Evolutionary conservation across 2,888 invertebrate species (phyloP), one percentile per base, ranked within the genome.

Genomic region (Lithophane leautieri): DNA sequence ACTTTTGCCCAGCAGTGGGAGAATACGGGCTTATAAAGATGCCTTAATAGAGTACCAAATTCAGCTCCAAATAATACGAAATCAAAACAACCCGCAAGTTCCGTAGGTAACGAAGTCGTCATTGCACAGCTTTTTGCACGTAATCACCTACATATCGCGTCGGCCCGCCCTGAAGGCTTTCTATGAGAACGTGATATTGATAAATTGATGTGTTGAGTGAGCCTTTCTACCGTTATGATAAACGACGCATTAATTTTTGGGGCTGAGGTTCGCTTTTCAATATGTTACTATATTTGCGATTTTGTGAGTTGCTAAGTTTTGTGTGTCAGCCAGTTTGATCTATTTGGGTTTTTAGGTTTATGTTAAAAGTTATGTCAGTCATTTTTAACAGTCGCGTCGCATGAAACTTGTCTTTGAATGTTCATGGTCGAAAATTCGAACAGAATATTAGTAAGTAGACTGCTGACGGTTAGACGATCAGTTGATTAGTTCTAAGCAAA

Each of bases 171-270:
- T 83, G 76, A 86, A 86, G 68, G 70, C 69, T 79, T 82, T 85
- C 79, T 81, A 77, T 87, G 77, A 67, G 80, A 81, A 82, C 76
- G 77, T 73, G 78, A 76, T 86, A 78, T 86, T 89, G 89, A 90
- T 89, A 89, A 89, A 90, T 90, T 86, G 85, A 78, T 80, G 81
- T 81, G 81, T 77, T 82, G 85, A 85, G 85, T 81, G 79, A 75
- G 81, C 82, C 71, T 84, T 90, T 91, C 77, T 83, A 74, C 81
- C 81, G 71, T 80, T 83, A 85, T 89, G 90, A 89, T 89, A 88
- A 89, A 90, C 79, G 91, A 90, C 74, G 67, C 73, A 60, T 76
- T 80, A 75, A 34, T 66, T 67, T 71, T 70, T 65, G 63, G 63
- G 68, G 76, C 72, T 69, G 70, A 68, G 61, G 76, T 70, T 73